Percentiles rank a stretch among this genome's conserved stretches.
phyloP scores from a whole-genome alignment of 2,113 vertebrate species.

The Galbula dea region DNA sequence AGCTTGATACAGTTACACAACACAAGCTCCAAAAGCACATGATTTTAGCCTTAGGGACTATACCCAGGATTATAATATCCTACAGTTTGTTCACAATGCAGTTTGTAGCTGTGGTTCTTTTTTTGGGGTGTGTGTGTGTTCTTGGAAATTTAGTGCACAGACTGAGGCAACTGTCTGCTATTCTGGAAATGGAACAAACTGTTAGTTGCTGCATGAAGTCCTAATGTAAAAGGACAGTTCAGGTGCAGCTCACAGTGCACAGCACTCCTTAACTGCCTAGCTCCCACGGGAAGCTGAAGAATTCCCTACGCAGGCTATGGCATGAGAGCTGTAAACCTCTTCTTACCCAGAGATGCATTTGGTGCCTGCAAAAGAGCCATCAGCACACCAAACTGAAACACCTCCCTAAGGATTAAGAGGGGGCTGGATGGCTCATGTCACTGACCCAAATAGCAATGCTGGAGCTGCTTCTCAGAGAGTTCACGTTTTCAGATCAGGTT shows the following conservation, averaged over 20 bases:
- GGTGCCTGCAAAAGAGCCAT: background rate
- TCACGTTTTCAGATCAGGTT: background rate
- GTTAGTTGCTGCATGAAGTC: background rate
- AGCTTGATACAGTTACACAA: conserved; percentile 14
- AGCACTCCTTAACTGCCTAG: background rate
- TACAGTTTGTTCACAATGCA: background rate
- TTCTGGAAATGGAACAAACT: background rate
- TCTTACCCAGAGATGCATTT: background rate
- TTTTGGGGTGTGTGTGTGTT: background rate
- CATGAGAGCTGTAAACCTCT: background rate
- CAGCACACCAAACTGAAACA: background rate
- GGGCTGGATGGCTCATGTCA: background rate
- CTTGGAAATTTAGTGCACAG: background rate
- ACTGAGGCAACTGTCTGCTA: background rate
- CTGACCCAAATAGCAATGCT: background rate
- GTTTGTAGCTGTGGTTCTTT: background rate
- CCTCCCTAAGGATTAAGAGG: background rate
- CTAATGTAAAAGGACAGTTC: background rate
- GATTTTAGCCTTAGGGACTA: background rate
- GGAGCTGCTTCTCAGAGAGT: background rate
- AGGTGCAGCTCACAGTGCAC: background rate
- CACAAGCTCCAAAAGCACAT: background rate
- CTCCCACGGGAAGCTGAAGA: background rate
- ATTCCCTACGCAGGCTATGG: background rate
- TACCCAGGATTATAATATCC: background rate